phyloP scores from a whole-genome alignment of 2,797 vertebrate species.

The Anas bernieri region DNA sequence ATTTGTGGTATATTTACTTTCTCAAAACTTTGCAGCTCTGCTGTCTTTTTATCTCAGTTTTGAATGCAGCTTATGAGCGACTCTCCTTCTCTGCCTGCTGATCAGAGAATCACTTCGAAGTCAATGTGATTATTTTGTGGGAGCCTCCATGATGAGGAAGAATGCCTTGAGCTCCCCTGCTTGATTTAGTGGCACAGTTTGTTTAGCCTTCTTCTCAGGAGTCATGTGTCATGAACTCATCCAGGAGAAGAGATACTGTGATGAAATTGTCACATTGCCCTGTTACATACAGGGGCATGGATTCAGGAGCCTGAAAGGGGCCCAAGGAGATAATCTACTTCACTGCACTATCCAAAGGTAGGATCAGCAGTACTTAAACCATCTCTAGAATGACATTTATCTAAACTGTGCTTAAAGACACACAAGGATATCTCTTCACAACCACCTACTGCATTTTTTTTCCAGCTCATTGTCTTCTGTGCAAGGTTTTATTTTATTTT shows the following conservation, averaged over 20 bases:
- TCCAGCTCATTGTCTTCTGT: neutral
- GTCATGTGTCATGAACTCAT: neutral
- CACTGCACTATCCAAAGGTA: neutral
- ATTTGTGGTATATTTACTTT: neutral
- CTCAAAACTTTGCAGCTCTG: neutral
- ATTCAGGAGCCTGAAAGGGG: neutral
- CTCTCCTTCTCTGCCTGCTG: neutral
- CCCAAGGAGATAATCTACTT: neutral
- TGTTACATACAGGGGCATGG: neutral
- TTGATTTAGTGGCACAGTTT: neutral
- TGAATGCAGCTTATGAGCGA: rapidly evolving
- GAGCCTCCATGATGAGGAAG: neutral
- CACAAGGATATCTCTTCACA: neutral
- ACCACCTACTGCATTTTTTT: neutral
- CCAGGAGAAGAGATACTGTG: neutral
- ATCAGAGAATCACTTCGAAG: neutral
- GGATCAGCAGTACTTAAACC: neutral
- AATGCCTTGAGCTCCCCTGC: neutral
- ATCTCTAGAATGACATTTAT: neutral
- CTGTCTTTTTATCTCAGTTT: neutral
- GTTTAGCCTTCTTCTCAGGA: neutral
- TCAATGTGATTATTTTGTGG: neutral
- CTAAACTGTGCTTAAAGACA: neutral
- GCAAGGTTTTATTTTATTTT: neutral
- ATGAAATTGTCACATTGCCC: neutral